phyloP scores from a whole-genome alignment of 2,888 invertebrate species.

The Zaprionus lineosus region DNA sequence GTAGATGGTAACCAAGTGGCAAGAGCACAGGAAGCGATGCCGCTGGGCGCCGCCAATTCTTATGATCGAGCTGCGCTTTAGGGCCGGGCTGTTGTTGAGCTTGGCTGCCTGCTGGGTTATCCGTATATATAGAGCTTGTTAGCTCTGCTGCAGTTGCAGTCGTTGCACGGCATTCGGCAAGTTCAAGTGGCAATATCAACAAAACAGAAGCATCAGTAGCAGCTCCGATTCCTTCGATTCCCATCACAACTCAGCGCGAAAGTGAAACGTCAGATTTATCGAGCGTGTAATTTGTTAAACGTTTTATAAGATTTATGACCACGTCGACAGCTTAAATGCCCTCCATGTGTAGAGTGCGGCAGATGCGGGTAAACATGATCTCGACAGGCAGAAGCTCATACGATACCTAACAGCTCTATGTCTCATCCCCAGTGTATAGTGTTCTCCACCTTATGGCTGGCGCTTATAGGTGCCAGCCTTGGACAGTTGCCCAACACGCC shows the following conservation, averaged over 20 bases:
- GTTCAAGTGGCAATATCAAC: slow-evolving; percentile 41
- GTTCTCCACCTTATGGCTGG: slow-evolving; percentile 27
- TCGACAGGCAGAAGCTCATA: background rate
- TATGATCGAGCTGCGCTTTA: slow-evolving; percentile 67
- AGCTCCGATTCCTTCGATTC: slow-evolving; percentile 8
- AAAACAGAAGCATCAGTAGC: slow-evolving; percentile 21
- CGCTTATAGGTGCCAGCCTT: slow-evolving; percentile 23
- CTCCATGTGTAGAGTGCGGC: slow-evolving; percentile 33
- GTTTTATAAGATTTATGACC: slow-evolving; percentile 66
- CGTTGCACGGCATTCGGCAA: slow-evolving; percentile 54
- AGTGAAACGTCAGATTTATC: slow-evolving; percentile 71
- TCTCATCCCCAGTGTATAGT: slow-evolving; percentile 25
- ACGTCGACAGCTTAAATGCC: slow-evolving; percentile 65
- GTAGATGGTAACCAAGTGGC: slow-evolving; percentile 14
- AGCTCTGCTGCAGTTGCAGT: slow-evolving; percentile 71
- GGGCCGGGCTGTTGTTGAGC: slow-evolving; percentile 47
- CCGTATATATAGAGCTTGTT: slow-evolving; percentile 62
- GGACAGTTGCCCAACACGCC: slow-evolving; percentile 61
- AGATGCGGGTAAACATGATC: slow-evolving; percentile 44
- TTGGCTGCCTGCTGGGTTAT: slow-evolving; percentile 20
- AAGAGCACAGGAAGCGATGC: slow-evolving; percentile 49
- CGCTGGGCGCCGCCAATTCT: slow-evolving; percentile 59
- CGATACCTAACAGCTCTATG: background rate
- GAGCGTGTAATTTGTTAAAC: slow-evolving; percentile 71
- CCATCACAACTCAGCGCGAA: slow-evolving; percentile 30